Conservation (phyloP, 2,888 invertebrate species). For the Agrotis segetum region DNA sequence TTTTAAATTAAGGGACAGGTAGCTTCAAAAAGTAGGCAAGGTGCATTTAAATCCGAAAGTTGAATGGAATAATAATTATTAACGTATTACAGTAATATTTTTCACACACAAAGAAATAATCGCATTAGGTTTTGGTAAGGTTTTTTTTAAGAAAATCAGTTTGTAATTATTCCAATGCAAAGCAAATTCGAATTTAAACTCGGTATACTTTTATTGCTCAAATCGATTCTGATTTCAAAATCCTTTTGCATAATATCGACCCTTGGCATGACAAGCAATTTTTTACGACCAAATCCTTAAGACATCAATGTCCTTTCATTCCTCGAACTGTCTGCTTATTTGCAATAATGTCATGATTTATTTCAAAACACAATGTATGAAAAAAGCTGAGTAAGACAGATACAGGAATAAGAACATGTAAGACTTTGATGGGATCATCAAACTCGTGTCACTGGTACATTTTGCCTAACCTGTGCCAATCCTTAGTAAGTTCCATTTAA, state of each 20-base stretch:
- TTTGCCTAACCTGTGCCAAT: constrained; percentile 38
- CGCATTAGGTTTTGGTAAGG: constrained; percentile 6
- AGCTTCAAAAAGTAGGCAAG: constrained; percentile 29
- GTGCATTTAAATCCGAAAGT: background rate
- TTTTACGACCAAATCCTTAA: constrained; percentile 59
- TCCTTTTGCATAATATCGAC: constrained; percentile 47
- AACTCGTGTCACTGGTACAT: background rate
- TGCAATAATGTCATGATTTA: constrained; percentile 69
- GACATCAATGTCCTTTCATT: constrained; percentile 58
- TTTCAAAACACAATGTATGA: constrained; percentile 51
- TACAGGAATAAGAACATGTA: constrained; percentile 8
- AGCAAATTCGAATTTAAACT: constrained; percentile 31
- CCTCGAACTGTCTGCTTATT: constrained; percentile 64
- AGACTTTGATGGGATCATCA: constrained; percentile 16
- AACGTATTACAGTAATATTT: constrained; percentile 18
- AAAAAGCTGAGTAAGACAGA: constrained; percentile 54
- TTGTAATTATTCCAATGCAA: constrained; percentile 2
- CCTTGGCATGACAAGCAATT: constrained; percentile 65
- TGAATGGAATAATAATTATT: constrained; percentile 5
- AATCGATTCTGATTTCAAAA: constrained; percentile 36
- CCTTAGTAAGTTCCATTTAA: constrained; percentile 33
- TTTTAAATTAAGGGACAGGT: constrained; percentile 47
- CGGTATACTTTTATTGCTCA: constrained; percentile 10
- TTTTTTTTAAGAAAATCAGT: background rate
- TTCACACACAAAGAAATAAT: constrained; percentile 4